Base-by-base conservation (phyloP, 2,888 invertebrate genomes). In the Eupithecia inturbata region DNA sequence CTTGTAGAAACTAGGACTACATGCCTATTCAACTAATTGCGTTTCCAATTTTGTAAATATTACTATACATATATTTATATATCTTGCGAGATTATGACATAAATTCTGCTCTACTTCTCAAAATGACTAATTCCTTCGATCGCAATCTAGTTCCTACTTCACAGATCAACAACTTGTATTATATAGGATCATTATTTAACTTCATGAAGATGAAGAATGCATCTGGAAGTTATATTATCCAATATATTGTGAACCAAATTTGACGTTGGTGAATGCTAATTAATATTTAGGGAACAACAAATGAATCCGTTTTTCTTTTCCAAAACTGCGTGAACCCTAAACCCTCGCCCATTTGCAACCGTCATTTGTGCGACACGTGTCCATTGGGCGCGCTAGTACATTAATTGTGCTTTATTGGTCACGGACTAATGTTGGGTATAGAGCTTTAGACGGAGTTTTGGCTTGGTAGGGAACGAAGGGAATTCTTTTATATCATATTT, bases 291-390 rank as follows among this genome's bases (percentile, higher is more conserved):
- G 33, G 19, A 33, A 6, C 19, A 63, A 31, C 16, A 19, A 63
- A 33, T 19, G 6, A 33, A 31, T 31, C 62, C 26, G 39, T 57
- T 70, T 70, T 60, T 67, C 14, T 67, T 72, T 26, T 26, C 12
- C 4, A 14, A 57, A 57, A 57, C 22, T 5, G 57, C 88, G 89
- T 79, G 88, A 87, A 79, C 88, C 88, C 89, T 80, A 89, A 85
- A 82, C 79, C 82, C 82, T 83, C 83, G 82, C 79, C 67, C 71
- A 76, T 73, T 84, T 80, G 81, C 84, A 84, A 78, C 80, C 81
- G 84, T 88, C 93, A 93, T 92, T 92, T 93, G 93, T 90, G 79
- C 79, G 82, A 86, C 93, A 93, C 91, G 92, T 93, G 93, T 89
- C 89, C 88, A 84, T 83, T 83, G 83, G 83, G 81, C 80, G 85